Evolutionary conservation across 2,113 vertebrate genomes (phyloP).

Genomic region (Dipodomys ordii): DNA sequence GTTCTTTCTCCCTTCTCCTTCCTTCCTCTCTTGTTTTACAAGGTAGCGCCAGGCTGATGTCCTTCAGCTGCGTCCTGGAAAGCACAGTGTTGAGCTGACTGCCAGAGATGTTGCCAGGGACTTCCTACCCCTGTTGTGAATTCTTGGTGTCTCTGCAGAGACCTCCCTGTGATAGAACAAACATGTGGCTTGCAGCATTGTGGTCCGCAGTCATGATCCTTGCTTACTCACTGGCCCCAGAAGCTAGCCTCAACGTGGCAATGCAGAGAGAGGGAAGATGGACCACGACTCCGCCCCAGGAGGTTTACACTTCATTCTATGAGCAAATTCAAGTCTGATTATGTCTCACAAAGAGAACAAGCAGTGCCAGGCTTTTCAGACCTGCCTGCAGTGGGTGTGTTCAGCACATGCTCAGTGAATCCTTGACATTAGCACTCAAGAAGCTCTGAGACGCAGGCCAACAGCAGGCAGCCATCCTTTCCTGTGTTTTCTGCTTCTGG

Average conservation of each 20-base stretch:
- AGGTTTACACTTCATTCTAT: neutral
- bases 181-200: neutral
- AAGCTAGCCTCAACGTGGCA: neutral
- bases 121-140: neutral
- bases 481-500: neutral
- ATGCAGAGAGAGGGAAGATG: neutral
- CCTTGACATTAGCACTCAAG: neutral
- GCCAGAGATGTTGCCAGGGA: neutral
- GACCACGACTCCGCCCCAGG: neutral
- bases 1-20: no score
- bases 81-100: neutral
- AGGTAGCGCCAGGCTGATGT: no score
- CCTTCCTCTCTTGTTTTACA: neutral
- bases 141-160: neutral
- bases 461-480: neutral
- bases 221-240: accelerated
- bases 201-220: neutral
- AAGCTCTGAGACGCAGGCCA: neutral
- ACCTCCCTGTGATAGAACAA: neutral
- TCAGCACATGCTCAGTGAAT: accelerated
- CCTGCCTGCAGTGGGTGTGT: accelerated
- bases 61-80: neutral
- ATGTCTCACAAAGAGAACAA: neutral
- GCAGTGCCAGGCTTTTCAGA: neutral
- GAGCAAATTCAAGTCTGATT: neutral